phyloP scores from a whole-genome alignment of 2,113 vertebrate genomes.

The Protomyctophum bolini region DNA sequence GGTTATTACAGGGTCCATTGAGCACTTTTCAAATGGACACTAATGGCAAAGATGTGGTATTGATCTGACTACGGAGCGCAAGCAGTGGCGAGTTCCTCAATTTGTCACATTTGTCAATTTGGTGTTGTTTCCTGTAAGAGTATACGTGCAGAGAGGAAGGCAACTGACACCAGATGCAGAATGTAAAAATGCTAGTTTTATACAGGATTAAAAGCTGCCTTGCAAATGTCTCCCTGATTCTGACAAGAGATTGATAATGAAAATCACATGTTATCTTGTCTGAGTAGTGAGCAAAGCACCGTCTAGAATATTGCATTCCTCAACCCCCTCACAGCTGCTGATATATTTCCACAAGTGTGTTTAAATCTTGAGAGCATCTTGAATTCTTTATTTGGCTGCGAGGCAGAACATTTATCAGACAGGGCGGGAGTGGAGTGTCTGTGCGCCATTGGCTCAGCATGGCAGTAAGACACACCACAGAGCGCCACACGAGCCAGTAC shows the following conservation, averaged over 20 bases:
- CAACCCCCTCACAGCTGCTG: neutral
- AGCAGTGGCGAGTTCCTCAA: neutral
- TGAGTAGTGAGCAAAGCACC: neutral
- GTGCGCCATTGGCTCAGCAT: neutral
- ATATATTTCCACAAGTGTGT: neutral
- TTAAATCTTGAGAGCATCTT: neutral
- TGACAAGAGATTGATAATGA: neutral
- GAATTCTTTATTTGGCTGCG: neutral
- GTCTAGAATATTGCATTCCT: neutral
- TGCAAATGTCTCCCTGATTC: neutral
- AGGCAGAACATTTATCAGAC: neutral
- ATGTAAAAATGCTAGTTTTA: too few species aligned
- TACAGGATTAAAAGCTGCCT: neutral
- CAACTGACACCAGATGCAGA: too few species aligned
- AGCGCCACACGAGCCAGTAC: conserved; percentile 22
- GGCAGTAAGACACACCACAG: conserved; percentile 2
- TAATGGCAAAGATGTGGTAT: conserved; percentile 6
- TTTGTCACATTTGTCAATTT: neutral
- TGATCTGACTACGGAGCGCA: neutral
- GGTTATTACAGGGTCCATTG: neutral
- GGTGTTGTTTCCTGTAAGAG: too few species aligned
- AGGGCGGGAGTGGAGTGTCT: conserved; percentile 1
- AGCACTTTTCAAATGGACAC: neutral
- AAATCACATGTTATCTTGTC: neutral
- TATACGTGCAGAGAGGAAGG: too few species aligned